A percentile compares a stretch with the other conserved stretches of the same genome.
Evolutionary conservation across 2,888 invertebrate genomes (phyloP).

Genomic region (Apamea sordens): DNA sequence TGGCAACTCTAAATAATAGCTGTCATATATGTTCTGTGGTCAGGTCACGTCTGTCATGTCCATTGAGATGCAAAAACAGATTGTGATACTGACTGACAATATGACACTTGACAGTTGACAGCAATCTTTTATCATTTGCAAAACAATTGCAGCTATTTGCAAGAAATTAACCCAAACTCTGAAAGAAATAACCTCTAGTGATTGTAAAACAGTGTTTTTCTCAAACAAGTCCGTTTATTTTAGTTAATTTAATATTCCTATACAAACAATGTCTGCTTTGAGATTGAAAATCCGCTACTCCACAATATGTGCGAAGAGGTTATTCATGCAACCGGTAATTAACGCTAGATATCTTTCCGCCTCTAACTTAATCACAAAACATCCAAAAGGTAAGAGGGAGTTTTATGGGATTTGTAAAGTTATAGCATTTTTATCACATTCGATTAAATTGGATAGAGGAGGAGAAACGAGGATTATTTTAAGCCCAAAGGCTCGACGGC

Average conservation of each 20-base stretch:
- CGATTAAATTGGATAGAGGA: background rate
- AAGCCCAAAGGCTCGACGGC: background rate
- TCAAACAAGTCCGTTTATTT: background rate
- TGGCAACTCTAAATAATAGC: constrained; percentile 1
- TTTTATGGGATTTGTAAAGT: background rate
- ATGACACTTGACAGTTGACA: too few relatives aligned
- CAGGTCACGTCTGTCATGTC: too few relatives aligned
- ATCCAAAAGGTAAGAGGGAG: constrained; percentile 62
- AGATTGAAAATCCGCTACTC: constrained; percentile 76
- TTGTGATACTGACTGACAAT: background rate
- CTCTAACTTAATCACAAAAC: constrained; percentile 59
- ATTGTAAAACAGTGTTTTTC: background rate
- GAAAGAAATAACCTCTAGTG: constrained; percentile 1
- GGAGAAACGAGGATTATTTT: constrained; percentile 1
- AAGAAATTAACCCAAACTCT: background rate
- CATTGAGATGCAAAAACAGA: too few relatives aligned
- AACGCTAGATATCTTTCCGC: constrained; percentile 71
- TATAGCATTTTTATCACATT: background rate
- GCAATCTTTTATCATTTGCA: background rate
- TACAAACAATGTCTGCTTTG: constrained; percentile 78
- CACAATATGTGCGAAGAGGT: constrained; percentile 74
- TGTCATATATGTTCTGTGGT: background rate
- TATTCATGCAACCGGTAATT: constrained; percentile 75
- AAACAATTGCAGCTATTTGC: constrained; percentile 43
- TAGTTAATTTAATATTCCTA: background rate